Conservation (phyloP, 1,140 invertebrate species). For the Vollenhovia emeryi region DNA sequence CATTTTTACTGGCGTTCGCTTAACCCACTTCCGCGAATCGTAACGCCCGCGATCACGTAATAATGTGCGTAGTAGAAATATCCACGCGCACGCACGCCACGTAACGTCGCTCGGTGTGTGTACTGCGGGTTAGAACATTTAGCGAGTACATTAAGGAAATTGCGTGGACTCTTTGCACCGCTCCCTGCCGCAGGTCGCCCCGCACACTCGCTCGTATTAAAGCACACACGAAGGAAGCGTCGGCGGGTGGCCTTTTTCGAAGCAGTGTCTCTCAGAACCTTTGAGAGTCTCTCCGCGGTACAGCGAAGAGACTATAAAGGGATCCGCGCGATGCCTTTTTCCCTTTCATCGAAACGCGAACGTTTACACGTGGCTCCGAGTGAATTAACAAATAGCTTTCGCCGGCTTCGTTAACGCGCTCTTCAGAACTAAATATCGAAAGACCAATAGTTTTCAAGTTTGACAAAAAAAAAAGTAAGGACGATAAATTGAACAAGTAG, state of each 20-base stretch:
- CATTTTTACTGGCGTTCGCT: constrained; percentile 54
- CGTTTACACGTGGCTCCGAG: background rate
- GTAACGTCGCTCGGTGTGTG: constrained; percentile 53
- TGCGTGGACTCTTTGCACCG: constrained; percentile 78
- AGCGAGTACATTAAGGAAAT: constrained; percentile 85
- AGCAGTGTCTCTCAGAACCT: constrained; percentile 40
- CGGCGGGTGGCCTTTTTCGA: constrained; percentile 44
- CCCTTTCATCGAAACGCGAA: background rate
- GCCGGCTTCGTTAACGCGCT: background rate
- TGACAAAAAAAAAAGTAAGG: background rate
- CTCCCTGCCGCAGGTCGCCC: constrained; percentile 58
- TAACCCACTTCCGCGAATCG: constrained; percentile 65
- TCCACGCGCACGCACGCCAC: background rate
- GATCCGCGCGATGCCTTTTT: background rate
- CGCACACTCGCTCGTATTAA: constrained; percentile 64
- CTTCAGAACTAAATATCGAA: background rate
- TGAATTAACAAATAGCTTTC: background rate
- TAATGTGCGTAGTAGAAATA: constrained; percentile 23
- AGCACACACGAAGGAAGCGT: constrained; percentile 60
- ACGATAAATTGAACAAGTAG: background rate
- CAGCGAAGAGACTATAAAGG: background rate
- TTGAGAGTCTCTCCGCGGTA: background rate
- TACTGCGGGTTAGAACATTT: constrained; percentile 77
- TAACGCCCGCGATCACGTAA: constrained; percentile 14
- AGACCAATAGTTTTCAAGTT: background rate